These are phyloP conservation scores for Aphelinus atriplicis DNA, from an alignment of 1,140 invertebrate species.

Conservation along the genomic window DNA sequence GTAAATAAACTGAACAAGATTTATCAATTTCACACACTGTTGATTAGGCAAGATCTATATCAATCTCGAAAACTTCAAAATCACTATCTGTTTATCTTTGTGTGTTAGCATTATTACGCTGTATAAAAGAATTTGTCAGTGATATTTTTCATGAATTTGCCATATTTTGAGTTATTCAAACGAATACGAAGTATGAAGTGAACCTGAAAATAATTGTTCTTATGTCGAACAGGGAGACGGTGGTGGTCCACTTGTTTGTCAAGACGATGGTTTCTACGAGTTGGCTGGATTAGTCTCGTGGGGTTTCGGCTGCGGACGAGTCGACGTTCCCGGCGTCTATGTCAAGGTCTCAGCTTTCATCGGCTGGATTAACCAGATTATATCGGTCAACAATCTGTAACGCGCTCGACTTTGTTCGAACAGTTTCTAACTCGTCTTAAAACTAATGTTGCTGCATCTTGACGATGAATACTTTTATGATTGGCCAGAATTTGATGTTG, in stretches of 20 bases:
- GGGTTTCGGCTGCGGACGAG: slow-evolving; percentile 91
- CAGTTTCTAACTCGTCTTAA: slow-evolving; percentile 10
- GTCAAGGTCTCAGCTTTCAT: slow-evolving; percentile 94
- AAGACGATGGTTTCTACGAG: slow-evolving; percentile 92
- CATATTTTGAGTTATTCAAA: too few relatives aligned
- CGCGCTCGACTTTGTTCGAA: not conserved
- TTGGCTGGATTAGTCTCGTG: slow-evolving; percentile 90
- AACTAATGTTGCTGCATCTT: slow-evolving; percentile 41
- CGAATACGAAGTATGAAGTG: too few relatives aligned
- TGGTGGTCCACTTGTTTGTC: slow-evolving; percentile 89
- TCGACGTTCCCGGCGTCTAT: slow-evolving; percentile 91
- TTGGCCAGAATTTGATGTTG: too few relatives aligned
- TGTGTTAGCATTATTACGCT: too few relatives aligned
- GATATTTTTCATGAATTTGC: too few relatives aligned
- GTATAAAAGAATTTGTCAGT: too few relatives aligned
- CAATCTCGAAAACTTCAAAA: too few relatives aligned
- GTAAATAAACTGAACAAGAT: slow-evolving; percentile 62
- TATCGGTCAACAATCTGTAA: slow-evolving; percentile 91
- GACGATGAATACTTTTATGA: slow-evolving; percentile 30
- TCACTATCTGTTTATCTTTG: too few relatives aligned
- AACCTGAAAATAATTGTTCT: not conserved
- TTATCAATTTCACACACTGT: not conserved
- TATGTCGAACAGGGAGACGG: slow-evolving; percentile 79
- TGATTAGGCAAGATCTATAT: too few relatives aligned
- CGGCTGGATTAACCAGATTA: slow-evolving; percentile 97